Evolutionary conservation across 2,888 invertebrate species (phyloP), one percentile per base, ranked within the genome.

Genomic region (Acleris holmiana): DNA sequence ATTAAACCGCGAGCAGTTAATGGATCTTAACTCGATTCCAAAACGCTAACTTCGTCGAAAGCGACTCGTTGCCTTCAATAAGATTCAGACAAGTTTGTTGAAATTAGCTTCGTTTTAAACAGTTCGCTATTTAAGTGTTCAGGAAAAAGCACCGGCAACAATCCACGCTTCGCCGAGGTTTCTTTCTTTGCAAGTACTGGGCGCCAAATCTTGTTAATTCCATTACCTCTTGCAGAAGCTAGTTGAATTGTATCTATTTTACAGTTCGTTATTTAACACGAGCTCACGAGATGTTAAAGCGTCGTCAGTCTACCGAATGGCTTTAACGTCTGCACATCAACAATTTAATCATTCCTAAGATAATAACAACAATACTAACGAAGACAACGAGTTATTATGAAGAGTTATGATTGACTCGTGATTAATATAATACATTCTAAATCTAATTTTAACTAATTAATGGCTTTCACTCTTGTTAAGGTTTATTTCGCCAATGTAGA

Each of bases 1-100:
- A 86, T 88, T 87, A 84, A 87, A 87, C 87, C 86, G 73, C 85
- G 81, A 88, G 85, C 88, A 87, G 86, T 88, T 87, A 89, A 89
- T 88, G 85, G 85, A 78, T 86, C 86, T 88, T 86, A 88, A 89
- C 87, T 87, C 78, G 83, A 89, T 88, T 89, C 80, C 75, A 77
- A 85, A 88, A 85, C 83, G 82, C 79, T 83, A 88, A 89, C 87
- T 89, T 86, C 81, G 80, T 80, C 76, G 76, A 84, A 82, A 85
- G 79, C 76, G 81, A 82, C 79, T 83, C 84, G 79, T 82, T 84
- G 83, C 74, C 85, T 88, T 85, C 84, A 86, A 86, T 85, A 83
- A 84, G 85, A 87, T 86, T 85, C 80, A 74, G 78, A 74, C 76
- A 85, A 88, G 82, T 88, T 88, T 79, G 76, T 73, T 74, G 77